Base-by-base conservation (phyloP, 2,113 vertebrate species). In the Thalassarche chlororhynchos region DNA sequence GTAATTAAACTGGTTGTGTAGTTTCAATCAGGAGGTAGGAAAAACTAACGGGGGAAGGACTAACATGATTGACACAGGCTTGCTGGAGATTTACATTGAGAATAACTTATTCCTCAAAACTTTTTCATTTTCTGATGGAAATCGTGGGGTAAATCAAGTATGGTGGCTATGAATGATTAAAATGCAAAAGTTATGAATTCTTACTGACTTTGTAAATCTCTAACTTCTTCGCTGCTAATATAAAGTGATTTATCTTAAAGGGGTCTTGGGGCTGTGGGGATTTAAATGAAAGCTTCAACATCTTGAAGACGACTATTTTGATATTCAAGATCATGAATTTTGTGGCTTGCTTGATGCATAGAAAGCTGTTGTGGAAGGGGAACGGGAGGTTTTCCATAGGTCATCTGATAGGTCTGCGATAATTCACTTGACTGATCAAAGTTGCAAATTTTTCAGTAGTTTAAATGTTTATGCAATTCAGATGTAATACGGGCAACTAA, bases 21-120 rank as follows among this genome's bases (percentile, higher is more conserved):
- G 31, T 97, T 98, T 97, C 92, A 93, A 40, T 95, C 93, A 89
- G 40, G 74, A 96, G 61, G 58, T 54, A 87, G 51, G 51, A 95
- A 95, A 80, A 96, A 96, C 44, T 79, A 94, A 78, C 5, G 13
- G 86, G 44, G 28, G 82, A 95, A 93, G 62, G 34, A 49, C 91
- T 95, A 86, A 87, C 34, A 34, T 98, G 96, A 98, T 97, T 98
- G 97, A 97, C 98, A 98, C 97, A 96, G 97, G 77, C 93, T 95
- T 96, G 51, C 84, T 97, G 68, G 83, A 98, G 98, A 98, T 98
- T 98, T 98, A 98, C 96, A 93, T 85, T 94, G 90, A 96, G 95
- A 98, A 95, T 94, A 96, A 98, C 77, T 97, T 97, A 94, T 98
- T 97, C 97, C 95, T 98, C 98, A 98, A 95, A 98, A 97, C 84